Base-by-base conservation (phyloP, 2,113 vertebrate species). In the Seriola dumerili region DNA sequence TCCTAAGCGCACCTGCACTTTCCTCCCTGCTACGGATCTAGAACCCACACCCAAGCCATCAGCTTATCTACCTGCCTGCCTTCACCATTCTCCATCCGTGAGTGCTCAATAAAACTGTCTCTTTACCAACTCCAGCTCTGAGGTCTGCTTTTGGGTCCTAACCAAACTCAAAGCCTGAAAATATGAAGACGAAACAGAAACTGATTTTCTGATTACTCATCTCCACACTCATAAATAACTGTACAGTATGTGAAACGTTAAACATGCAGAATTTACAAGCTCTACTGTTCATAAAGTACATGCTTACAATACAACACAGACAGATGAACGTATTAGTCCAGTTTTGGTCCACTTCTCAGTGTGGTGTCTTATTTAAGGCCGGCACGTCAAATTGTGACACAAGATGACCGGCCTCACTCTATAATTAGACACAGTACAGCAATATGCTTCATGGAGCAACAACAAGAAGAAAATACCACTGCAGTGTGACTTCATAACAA, bases 401-500 rank as follows among this genome's bases (percentile, higher is more conserved):
- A 32, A 77, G 73, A 48, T 32, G 5, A 76, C 44, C 46, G 52
- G 48, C 21, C 8, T 59, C 44, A 21, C 44, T 63, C 84, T 78
- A 74, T 44, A 82, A 78, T 78, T 74, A 82, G 74, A 82, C 70
- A 17, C 21, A 17, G 36, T 54, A 63, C 66, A 38, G 46, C 72
- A 61, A 54, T 1, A 16, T 55, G 57, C 61, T 44, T 64, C 54
- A 57, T 55, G 16, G 16, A 58, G 50, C 21, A 75, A 25, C 25
- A 32, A 65, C 48, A 64, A 25, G 38, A 64, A 72, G 8, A 48
- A 44, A 48, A 8, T 14, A 3, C 64, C 14, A 11, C 55, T 58
- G 9, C n/a, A n/a, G 1, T 23, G n/a, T 55, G 52, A 23, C n/a
- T n/a, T 52, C 50, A 48, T 17, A 17, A 48, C 46, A 48, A 14